A percentile compares a stretch with the other conserved stretches of the same genome.
Conservation (phyloP, 2,888 invertebrate genomes). For the Hecatera dysodea region DNA sequence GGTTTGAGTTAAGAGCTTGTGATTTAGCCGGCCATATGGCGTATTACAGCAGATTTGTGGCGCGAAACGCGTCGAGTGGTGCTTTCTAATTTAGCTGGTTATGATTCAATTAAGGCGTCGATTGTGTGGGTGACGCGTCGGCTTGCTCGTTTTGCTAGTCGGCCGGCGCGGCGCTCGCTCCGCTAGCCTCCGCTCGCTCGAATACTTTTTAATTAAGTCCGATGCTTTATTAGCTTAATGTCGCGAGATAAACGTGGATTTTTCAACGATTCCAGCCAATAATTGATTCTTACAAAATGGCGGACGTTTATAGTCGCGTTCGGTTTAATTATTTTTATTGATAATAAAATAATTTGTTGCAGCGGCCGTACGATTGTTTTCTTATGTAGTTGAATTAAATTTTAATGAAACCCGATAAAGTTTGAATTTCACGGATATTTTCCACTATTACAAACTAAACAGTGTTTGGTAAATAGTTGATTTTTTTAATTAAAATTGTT, state of each 20-base stretch:
- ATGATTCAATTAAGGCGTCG: conserved; percentile 87
- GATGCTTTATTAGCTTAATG: conserved; percentile 91
- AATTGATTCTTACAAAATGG: conserved; percentile 77
- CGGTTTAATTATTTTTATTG: conserved; percentile 78
- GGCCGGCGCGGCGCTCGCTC: conserved; percentile 72
- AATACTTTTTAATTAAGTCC: conserved; percentile 89
- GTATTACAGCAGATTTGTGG: conserved; percentile 80
- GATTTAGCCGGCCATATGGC: conserved; percentile 85
- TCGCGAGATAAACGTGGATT: conserved; percentile 81
- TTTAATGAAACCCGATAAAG: conserved; percentile 86
- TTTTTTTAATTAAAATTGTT: conserved; percentile 88
- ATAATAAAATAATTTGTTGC: conserved; percentile 78
- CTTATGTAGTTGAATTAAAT: conserved; percentile 78
- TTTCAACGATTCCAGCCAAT: conserved; percentile 78
- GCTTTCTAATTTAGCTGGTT: conserved; percentile 84
- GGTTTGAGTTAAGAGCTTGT: conserved; percentile 81
- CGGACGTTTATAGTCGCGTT: conserved; percentile 66
- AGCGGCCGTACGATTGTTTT: conserved; percentile 67
- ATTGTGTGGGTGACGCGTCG: conserved; percentile 80
- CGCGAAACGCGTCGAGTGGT: conserved; percentile 70
- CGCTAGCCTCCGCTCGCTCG: conserved; percentile 71
- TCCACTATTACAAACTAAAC: conserved; percentile 87
- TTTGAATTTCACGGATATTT: conserved; percentile 89
- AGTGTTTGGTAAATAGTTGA: conserved; percentile 89
- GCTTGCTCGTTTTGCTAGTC: conserved; percentile 80